A percentile compares a stretch with the other conserved stretches of the same genome.
phyloP scores from a whole-genome alignment of 2,113 vertebrate genomes.

The Natator depressus region DNA sequence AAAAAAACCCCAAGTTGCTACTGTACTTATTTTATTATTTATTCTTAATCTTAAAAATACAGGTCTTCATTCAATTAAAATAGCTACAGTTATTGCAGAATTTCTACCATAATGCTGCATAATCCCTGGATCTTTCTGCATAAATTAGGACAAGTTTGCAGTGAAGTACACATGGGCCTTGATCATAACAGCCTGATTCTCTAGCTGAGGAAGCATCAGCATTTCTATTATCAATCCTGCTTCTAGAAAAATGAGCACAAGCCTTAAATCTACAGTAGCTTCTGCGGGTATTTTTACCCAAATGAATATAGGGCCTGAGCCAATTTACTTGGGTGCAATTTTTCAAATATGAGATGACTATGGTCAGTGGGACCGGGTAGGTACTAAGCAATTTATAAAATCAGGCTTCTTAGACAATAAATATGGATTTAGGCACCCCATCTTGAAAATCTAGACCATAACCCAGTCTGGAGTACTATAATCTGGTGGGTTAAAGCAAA shows the following conservation, averaged over 20 bases:
- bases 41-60: too few species aligned
- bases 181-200: too few species aligned
- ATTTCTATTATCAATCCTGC: too few species aligned
- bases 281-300: neutral
- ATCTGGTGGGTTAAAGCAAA: neutral
- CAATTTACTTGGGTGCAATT: neutral
- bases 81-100: too few species aligned
- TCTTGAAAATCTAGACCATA: neutral
- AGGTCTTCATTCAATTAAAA: too few species aligned
- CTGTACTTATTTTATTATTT: neutral
- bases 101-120: too few species aligned
- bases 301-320: neutral
- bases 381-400: neutral
- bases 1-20: neutral
- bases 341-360: neutral
- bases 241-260: neutral
- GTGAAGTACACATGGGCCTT: too few species aligned
- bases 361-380: neutral
- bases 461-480: neutral
- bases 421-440: rapidly evolving
- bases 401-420: neutral
- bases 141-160: too few species aligned
- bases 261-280: neutral
- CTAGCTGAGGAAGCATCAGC: too few species aligned
- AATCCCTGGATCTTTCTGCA: too few species aligned